These are phyloP conservation scores for Dryadula phaetusa DNA, from an alignment of 2,888 invertebrate genomes.

Conservation along the genomic window DNA sequence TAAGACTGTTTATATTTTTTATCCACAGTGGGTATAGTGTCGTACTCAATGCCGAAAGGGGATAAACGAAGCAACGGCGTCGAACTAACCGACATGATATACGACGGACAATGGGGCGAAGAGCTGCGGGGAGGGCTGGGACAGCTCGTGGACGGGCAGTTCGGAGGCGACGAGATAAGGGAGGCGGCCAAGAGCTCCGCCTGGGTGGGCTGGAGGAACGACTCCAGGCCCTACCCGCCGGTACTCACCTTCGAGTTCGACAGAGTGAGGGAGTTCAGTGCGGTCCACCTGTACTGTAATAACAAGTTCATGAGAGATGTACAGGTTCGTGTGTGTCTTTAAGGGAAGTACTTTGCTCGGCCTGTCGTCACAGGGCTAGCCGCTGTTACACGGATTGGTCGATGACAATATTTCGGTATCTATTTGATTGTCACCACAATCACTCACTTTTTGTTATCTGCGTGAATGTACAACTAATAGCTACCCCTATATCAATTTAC, in stretches of 20 bases:
- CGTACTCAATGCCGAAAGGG: conserved; percentile 95
- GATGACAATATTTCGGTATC: too few relatives aligned
- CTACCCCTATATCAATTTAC: too few relatives aligned
- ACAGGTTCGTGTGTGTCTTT: too few relatives aligned
- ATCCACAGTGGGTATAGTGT: conserved; percentile 89
- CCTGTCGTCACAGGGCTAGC: too few relatives aligned
- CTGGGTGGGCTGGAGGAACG: conserved; percentile 97
- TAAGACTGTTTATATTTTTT: neutral
- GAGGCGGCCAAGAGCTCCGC: conserved; percentile 86
- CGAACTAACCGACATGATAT: conserved; percentile 92
- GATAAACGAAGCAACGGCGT: conserved; percentile 91
- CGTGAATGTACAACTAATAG: too few relatives aligned
- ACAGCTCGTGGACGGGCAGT: conserved; percentile 92
- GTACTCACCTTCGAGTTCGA: conserved; percentile 93
- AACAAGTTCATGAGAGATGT: conserved; percentile 94
- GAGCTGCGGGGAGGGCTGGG: conserved; percentile 92
- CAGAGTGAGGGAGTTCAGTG: conserved; percentile 92
- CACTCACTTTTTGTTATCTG: too few relatives aligned
- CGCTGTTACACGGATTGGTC: too few relatives aligned
- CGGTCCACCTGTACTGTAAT: conserved; percentile 92
- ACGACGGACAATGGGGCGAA: conserved; percentile 93
- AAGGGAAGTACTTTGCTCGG: too few relatives aligned
- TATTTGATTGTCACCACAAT: too few relatives aligned
- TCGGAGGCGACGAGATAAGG: conserved; percentile 88
- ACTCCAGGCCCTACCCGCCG: conserved; percentile 86